Evolutionary conservation across 2,113 vertebrate species (phyloP).

Genomic region (Amphiprion ocellaris): DNA sequence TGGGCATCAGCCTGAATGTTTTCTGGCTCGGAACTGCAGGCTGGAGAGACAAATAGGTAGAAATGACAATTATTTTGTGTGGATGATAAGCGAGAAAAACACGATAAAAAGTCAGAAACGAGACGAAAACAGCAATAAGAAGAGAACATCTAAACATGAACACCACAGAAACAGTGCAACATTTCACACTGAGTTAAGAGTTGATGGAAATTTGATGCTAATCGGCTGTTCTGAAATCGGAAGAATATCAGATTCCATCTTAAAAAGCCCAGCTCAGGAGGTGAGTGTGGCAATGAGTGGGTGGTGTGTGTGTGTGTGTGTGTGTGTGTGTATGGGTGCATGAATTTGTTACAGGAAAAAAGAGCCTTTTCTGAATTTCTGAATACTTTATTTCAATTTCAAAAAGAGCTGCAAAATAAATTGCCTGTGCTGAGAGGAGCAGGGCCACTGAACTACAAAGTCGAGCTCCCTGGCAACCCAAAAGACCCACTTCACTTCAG

Average conservation of each 20-base stretch:
- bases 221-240: constrained; percentile 15
- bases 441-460: constrained; percentile 63
- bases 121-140: neutral
- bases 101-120: neutral
- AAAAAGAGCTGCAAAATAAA: constrained; percentile 72
- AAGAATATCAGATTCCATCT: constrained; percentile 14
- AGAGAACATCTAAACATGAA: neutral
- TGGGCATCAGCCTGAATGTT: constrained; percentile 94
- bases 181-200: neutral
- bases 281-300: constrained; percentile 7
- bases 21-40: constrained; percentile 95
- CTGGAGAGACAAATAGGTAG: constrained; percentile 71
- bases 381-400: constrained; percentile 74
- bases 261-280: constrained; percentile 13
- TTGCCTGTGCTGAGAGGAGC: constrained; percentile 47
- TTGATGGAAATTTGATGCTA: constrained; percentile 15
- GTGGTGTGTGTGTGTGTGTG: constrained; percentile 4
- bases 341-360: constrained; percentile 50
- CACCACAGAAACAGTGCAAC: too few relatives aligned
- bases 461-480: constrained; percentile 50
- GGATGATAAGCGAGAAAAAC: neutral
- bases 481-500: constrained; percentile 46
- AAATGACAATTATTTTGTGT: neutral
- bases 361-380: constrained; percentile 57
- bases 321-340: neutral